phyloP scores from a whole-genome alignment of 2,797 vertebrate species.

The Molossus alvarezi region DNA sequence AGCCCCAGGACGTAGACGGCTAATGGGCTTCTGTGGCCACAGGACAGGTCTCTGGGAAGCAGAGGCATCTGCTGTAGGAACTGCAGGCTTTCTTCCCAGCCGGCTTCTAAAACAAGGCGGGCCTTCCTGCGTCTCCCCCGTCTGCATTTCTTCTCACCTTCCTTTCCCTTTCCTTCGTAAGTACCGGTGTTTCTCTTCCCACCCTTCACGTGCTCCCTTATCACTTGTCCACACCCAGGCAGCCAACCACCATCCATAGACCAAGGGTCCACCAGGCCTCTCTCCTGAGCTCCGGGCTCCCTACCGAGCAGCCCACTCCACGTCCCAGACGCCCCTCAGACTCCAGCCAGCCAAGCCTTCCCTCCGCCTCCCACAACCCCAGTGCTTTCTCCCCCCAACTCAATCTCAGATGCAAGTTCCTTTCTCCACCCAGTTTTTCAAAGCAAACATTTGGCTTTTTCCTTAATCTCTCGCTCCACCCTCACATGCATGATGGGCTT shows the following conservation, averaged over 20 bases:
- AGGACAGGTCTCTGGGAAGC: neutral
- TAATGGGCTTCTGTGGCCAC: neutral
- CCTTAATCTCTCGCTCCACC: neutral
- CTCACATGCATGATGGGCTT: neutral
- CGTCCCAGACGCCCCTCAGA: neutral
- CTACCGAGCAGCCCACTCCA: neutral
- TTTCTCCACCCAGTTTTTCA: neutral
- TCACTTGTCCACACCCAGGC: neutral
- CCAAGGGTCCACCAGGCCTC: neutral
- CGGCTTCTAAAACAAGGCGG: neutral
- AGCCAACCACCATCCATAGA: neutral
- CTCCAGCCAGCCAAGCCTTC: neutral
- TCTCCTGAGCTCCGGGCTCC: neutral
- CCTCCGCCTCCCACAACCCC: neutral
- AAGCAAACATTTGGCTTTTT: neutral
- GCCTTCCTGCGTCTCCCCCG: neutral
- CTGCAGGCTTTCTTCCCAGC: neutral
- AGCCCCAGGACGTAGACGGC: neutral
- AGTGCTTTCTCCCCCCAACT: neutral
- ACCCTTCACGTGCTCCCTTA: neutral
- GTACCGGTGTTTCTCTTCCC: neutral
- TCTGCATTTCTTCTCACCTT: neutral
- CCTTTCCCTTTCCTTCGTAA: neutral
- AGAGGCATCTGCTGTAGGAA: neutral
- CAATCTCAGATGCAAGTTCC: neutral